Conservation (phyloP, 2,797 vertebrate species). For the Clamator glandarius region DNA sequence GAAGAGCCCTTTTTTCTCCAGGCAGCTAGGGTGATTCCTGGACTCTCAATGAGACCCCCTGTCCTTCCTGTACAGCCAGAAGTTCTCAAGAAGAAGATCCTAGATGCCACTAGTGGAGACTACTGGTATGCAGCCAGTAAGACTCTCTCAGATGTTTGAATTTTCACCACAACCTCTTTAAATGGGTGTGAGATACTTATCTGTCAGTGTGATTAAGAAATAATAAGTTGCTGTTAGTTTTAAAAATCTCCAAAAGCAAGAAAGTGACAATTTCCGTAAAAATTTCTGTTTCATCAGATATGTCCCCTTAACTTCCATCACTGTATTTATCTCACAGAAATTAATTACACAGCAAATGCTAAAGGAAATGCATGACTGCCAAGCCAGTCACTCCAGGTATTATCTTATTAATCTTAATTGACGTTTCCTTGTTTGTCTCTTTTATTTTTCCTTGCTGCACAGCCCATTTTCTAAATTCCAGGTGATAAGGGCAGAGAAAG, state of each 20-base stretch:
- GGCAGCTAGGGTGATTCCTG: not conserved
- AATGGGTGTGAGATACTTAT: not conserved
- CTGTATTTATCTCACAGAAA: not conserved
- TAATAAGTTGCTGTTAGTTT: not conserved
- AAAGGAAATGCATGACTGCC: conserved; percentile 15
- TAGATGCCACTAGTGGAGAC: not conserved
- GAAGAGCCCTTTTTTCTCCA: not conserved
- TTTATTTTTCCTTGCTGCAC: not conserved
- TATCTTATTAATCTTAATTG: conserved; percentile 52
- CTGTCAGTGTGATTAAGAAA: not conserved
- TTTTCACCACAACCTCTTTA: not conserved
- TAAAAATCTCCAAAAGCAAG: not conserved
- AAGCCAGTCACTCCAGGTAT: not conserved
- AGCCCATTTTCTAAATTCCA: not conserved
- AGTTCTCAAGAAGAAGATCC: not conserved
- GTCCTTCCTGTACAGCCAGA: not conserved
- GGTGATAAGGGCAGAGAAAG: not conserved
- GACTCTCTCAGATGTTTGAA: not conserved
- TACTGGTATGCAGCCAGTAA: not conserved
- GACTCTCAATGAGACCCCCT: not conserved
- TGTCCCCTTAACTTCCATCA: not conserved
- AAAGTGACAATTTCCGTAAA: not conserved
- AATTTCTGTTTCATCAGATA: not conserved
- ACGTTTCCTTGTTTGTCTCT: conserved; percentile 37
- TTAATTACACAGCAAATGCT: not conserved